These are phyloP conservation scores for Catostomus latipinnis DNA, from an alignment of 2,797 vertebrate genomes.

Conservation along the genomic window DNA sequence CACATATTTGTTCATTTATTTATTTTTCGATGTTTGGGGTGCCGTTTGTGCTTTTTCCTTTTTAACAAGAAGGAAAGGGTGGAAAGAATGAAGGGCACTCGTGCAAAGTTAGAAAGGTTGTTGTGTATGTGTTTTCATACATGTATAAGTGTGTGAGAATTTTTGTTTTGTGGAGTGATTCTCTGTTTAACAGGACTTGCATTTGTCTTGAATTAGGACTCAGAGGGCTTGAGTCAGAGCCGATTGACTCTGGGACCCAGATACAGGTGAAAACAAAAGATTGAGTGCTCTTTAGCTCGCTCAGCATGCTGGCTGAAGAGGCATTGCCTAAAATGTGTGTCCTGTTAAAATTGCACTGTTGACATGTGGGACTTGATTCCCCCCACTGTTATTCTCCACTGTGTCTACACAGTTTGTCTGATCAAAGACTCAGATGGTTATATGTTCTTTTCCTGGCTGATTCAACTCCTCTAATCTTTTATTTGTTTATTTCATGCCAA, in stretches of 20 bases:
- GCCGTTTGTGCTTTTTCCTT: too few relatives aligned
- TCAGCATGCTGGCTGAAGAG: conserved; percentile 31
- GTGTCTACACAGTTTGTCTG: conserved; percentile 45
- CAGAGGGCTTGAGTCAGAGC: not conserved
- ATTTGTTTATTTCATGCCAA: conserved; percentile 59
- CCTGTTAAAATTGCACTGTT: conserved; percentile 50
- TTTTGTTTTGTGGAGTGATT: too few relatives aligned
- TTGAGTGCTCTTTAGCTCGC: conserved; percentile 13
- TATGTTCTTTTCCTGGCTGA: conserved; percentile 44
- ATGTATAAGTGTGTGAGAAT: not conserved
- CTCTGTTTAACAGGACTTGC: conserved; percentile 17
- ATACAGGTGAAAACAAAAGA: conserved; percentile 49
- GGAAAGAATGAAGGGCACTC: too few relatives aligned
- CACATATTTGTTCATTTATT: too few relatives aligned
- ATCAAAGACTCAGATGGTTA: conserved; percentile 54
- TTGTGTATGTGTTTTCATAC: not conserved
- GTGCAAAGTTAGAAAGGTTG: too few relatives aligned
- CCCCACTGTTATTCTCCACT: conserved; percentile 37
- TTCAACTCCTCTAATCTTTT: conserved; percentile 43
- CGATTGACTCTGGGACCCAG: conserved; percentile 24
- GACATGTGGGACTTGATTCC: conserved; percentile 21
- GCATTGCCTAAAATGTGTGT: conserved; percentile 43
- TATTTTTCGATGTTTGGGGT: too few relatives aligned
- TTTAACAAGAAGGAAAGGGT: too few relatives aligned
- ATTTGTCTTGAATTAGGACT: conserved; percentile 57